Evolutionary conservation across 1,140 invertebrate species (phyloP).

Genomic region (Drosophila virilis): DNA sequence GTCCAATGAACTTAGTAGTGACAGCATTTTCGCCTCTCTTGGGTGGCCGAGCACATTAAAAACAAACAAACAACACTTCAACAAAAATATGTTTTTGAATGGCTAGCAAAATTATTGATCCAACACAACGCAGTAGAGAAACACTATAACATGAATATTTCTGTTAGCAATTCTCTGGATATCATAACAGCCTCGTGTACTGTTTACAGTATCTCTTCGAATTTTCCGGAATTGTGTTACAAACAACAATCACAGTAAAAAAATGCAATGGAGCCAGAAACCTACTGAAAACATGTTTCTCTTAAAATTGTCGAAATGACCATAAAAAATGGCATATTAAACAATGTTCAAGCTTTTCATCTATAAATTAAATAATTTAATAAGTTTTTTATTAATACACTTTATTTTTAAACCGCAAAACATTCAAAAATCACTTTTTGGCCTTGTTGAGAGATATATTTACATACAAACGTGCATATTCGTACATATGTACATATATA

Average conservation of each 20-base stretch:
- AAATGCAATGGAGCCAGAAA: slow-evolving; percentile 2
- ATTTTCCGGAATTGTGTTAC: neutral
- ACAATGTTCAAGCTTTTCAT: slow-evolving; percentile 13
- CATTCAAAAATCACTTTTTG: slow-evolving; percentile 18
- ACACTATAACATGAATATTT: neutral
- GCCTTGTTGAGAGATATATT: slow-evolving; percentile 17
- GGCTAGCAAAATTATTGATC: slow-evolving; percentile 41
- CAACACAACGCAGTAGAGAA: slow-evolving; percentile 19
- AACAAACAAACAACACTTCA: neutral
- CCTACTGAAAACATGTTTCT: slow-evolving; percentile 10
- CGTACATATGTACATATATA: neutral
- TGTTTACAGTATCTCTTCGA: no score
- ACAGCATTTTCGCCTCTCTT: neutral
- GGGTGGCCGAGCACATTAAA: slow-evolving; percentile 10
- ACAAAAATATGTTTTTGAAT: slow-evolving; percentile 23
- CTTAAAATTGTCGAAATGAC: slow-evolving; percentile 11
- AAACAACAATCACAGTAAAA: neutral
- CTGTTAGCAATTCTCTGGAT: neutral
- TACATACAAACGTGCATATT: slow-evolving; percentile 4
- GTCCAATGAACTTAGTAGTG: slow-evolving; percentile 32
- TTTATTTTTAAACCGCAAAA: slow-evolving; percentile 31
- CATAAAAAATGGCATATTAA: slow-evolving; percentile 8
- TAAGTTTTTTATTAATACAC: neutral
- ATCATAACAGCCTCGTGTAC: neutral
- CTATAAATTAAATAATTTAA: slow-evolving; percentile 14